Percentiles rank a stretch among this genome's conserved stretches.
phyloP scores from a whole-genome alignment of 2,888 invertebrate species.

The Limnephilus rhombicus region DNA sequence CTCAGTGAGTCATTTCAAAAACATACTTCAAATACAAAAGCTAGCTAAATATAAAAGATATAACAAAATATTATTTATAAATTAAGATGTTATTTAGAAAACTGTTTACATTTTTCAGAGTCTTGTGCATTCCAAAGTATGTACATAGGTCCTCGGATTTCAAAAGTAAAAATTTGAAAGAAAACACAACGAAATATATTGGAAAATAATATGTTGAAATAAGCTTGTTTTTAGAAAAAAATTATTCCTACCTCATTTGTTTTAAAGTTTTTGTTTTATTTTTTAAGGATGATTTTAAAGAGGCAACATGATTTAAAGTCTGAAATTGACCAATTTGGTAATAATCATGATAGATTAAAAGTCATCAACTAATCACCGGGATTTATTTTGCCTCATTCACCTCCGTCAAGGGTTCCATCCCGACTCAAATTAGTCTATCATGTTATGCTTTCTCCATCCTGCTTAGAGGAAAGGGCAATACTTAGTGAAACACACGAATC shows the following conservation, averaged over 20 bases:
- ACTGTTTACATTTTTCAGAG: too few relatives aligned
- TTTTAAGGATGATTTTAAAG: not conserved
- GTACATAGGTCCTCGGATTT: too few relatives aligned
- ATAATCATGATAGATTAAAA: conserved; percentile 58
- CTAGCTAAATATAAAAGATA: too few relatives aligned
- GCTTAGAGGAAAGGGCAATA: not conserved
- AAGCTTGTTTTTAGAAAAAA: not conserved
- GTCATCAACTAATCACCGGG: conserved; percentile 36
- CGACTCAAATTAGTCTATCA: conserved; percentile 4
- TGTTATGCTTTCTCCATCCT: not conserved
- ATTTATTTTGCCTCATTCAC: not conserved
- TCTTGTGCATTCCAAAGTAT: too few relatives aligned
- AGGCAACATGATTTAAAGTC: conserved; percentile 15
- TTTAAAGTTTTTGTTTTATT: not conserved
- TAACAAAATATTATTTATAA: too few relatives aligned
- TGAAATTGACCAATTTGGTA: conserved; percentile 59
- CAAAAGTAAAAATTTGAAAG: not conserved
- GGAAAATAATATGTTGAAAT: too few relatives aligned
- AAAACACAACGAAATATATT: not conserved
- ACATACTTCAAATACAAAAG: too few relatives aligned
- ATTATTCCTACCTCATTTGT: conserved; percentile 3
- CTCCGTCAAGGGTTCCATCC: conserved; percentile 12
- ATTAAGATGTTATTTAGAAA: too few relatives aligned
- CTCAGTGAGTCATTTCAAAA: too few relatives aligned
- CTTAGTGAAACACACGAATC: too few relatives aligned